phyloP scores from a whole-genome alignment of 1,140 invertebrate species.

The Listronotus oregonensis region DNA sequence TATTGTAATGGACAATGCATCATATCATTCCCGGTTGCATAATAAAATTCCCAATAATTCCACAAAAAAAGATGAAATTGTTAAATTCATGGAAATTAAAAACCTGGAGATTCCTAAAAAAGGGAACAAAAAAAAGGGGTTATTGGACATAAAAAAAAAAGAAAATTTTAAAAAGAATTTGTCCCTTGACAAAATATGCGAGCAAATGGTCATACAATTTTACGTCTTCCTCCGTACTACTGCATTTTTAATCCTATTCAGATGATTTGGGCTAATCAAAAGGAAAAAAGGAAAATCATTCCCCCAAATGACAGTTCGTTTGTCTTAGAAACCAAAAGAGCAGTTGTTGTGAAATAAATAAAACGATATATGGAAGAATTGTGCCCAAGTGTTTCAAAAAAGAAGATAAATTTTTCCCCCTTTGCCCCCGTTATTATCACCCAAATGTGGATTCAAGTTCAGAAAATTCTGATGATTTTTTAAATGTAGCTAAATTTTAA shows the following conservation, averaged over 20 bases:
- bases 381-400: too few relatives aligned
- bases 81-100: constrained; percentile 13
- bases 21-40: constrained; percentile 37
- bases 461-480: too few relatives aligned
- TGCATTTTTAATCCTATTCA: background rate
- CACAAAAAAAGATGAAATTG: constrained; percentile 37
- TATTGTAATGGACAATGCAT: constrained; percentile 43
- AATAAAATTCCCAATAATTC: constrained; percentile 41
- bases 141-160: background rate
- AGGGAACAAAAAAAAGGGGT: too few relatives aligned
- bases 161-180: constrained; percentile 7
- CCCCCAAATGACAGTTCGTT: too few relatives aligned
- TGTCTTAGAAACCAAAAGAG: too few relatives aligned
- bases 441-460: too few relatives aligned
- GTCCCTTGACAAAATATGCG: background rate
- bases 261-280: background rate
- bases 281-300: too few relatives aligned
- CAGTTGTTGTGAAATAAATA: too few relatives aligned
- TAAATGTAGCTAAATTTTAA: too few relatives aligned
- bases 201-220: constrained; percentile 8
- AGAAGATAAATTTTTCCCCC: too few relatives aligned
- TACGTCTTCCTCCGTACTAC: background rate
- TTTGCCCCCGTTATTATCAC: too few relatives aligned
- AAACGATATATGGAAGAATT: too few relatives aligned
- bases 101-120: constrained; percentile 6